Base-by-base conservation (phyloP, 2,797 vertebrate species). In the Triplophysa yarkandensis region DNA sequence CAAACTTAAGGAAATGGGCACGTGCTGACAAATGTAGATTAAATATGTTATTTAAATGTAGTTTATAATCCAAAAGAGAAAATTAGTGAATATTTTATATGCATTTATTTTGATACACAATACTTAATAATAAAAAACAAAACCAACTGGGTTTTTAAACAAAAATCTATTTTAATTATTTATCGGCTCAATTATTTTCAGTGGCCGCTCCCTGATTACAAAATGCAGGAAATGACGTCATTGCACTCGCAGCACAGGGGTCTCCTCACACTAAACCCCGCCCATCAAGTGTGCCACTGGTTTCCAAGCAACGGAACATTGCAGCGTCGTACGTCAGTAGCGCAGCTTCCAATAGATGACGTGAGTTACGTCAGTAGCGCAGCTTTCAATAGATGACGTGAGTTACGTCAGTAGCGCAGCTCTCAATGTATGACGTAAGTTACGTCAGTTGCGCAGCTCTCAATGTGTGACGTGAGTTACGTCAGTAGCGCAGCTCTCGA, bases 401-500 rank as follows among this genome's bases (percentile, higher is more conserved):
- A 58, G 66, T 23, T 76, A 79, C 84, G 87, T 61, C 74, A 81
- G 83, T 75, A 78, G 81, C 89, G 89, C 81, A 87, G 68, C n/a
- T n/a, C n/a, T n/a, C n/a, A n/a, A n/a, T n/a, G 57, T 55, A 80
- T 82, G 78, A 86, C 82, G 84, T 81, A 62, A 58, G 66, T 23
- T 76, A 79, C 84, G 87, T 61, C 74, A 81, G 83, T 75, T 77
- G 81, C 89, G 89, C 81, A 87, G 68, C n/a, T n/a, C n/a, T n/a
- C n/a, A n/a, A n/a, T n/a, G 57, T 55, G 78, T 82, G 78, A 86
- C 82, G 84, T 81, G 65, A 58, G 66, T 23, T 76, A 79, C 84
- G 87, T 61, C 74, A 81, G 83, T 75, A 78, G 81, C 89, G 89
- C 81, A 87, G 68, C n/a, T n/a, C n/a, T n/a, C n/a, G n/a, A n/a